Evolutionary conservation across 2,797 vertebrate species (phyloP).

Genomic region (Myotis daubentonii): DNA sequence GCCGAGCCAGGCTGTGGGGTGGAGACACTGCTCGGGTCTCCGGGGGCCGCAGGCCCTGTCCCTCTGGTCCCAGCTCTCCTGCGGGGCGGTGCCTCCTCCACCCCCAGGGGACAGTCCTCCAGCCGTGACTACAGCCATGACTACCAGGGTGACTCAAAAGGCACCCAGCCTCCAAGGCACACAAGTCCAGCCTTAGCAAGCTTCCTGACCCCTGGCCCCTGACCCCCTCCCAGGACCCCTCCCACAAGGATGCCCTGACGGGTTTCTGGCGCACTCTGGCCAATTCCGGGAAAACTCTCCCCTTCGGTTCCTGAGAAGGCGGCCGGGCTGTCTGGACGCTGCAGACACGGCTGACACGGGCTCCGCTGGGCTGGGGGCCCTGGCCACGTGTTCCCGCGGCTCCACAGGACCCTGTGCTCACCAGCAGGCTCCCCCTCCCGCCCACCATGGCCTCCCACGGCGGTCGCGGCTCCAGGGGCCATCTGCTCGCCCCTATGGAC

Average conservation of each 20-base stretch:
- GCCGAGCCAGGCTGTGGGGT: fast-evolving
- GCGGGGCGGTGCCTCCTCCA: neutral
- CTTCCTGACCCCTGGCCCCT: neutral
- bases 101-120: neutral
- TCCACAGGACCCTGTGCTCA: neutral
- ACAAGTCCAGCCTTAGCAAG: neutral
- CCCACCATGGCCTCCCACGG: fast-evolving
- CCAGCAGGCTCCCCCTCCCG: neutral
- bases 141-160: fast-evolving
- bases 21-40: neutral
- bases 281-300: neutral
- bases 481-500: neutral
- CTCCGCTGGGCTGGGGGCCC: neutral
- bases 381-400: fast-evolving
- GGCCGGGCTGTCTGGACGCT: neutral
- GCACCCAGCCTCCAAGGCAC: fast-evolving
- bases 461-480: fast-evolving
- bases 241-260: neutral
- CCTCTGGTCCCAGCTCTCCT: fast-evolving
- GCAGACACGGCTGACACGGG: neutral
- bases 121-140: fast-evolving
- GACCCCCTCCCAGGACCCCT: neutral
- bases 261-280: neutral
- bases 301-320: fast-evolving
- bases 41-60: fast-evolving